Base-by-base conservation (phyloP, 2,888 invertebrate species). In the Pteria penguin region DNA sequence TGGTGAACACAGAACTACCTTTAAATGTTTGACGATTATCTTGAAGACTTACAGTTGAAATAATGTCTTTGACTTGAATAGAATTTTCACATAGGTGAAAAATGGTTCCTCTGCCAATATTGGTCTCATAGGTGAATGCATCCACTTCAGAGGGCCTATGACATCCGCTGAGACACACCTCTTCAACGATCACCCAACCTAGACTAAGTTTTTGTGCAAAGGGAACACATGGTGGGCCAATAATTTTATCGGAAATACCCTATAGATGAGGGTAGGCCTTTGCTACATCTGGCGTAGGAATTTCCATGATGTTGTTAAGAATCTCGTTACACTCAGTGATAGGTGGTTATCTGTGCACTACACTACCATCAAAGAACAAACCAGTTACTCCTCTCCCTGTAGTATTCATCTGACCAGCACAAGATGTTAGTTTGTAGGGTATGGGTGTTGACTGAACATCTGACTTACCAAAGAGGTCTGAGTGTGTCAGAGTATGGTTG, bases 271-370 rank as follows among this genome's bases (percentile, higher is more conserved):
- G 2, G 26, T 60, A 26, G 3, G 4, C 60, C 18, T 26, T 24
- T 2, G 60, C 60, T 4, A 60, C 60, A 2, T 60, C 60, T 26
- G 60, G 60, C 4, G 60, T 60, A 3, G 60, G 60, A 60, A 60
- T 24, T 60, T 60, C 60, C 22, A 18, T 26, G 3, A 60, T 26
- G 4, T 60, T 27, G 26, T 60, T 22, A 11, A 27, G 60, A 60
- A 60, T 60, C 14, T 60, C 22, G 26, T 26, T 60, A 27, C 60
- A 60, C 26, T 60, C 60, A 4, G 26, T 22, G 26, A 60, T 18
- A 60, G 22, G 2, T 26, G 60, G 60, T 24, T 26, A 4, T 3
- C 26, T 14, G 4, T 26, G 18, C 8, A 26, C 24, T 60, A 26
- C 60, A 3, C 4, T 26, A 5, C 26, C 27, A 60, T 27, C 27